A percentile compares a stretch with the other conserved stretches of the same genome.
Conservation (phyloP, 2,113 vertebrate genomes). For the Henicopernis longicauda region DNA sequence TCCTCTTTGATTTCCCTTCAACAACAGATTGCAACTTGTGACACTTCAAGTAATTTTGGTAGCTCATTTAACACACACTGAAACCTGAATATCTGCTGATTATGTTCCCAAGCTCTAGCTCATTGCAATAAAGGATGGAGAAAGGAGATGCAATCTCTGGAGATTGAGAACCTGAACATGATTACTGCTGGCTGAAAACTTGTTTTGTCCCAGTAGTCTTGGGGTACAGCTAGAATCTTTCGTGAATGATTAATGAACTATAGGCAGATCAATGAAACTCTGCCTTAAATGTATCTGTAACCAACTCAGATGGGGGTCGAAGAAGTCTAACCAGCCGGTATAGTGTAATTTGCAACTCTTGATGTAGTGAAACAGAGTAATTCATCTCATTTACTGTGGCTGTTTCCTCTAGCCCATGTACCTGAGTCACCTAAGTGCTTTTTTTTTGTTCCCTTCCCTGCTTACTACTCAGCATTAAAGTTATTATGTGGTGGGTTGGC, state of each 20-base stretch:
- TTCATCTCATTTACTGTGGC: slow-evolving; percentile 50
- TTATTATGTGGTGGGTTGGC: background rate
- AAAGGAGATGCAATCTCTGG: slow-evolving; percentile 55
- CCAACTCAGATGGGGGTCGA: background rate
- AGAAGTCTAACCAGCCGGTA: background rate
- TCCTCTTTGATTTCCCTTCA: slow-evolving; percentile 65
- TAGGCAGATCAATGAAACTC: slow-evolving; percentile 34
- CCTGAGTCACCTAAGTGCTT: slow-evolving; percentile 13
- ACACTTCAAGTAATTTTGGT: slow-evolving; percentile 57
- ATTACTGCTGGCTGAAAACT: slow-evolving; percentile 58
- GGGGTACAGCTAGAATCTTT: slow-evolving; percentile 30
- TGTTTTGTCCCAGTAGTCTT: slow-evolving; percentile 58
- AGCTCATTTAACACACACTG: slow-evolving; percentile 55
- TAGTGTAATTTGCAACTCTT: slow-evolving; percentile 4
- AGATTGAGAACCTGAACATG: slow-evolving; percentile 33
- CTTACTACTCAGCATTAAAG: background rate
- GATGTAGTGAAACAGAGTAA: slow-evolving; percentile 30
- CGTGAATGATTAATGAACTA: slow-evolving; percentile 59
- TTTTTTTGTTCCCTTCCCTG: background rate
- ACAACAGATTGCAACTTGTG: slow-evolving; percentile 56
- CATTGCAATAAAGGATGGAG: slow-evolving; percentile 48
- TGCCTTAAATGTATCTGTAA: slow-evolving; percentile 42
- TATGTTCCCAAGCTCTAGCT: slow-evolving; percentile 42
- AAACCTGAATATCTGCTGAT: slow-evolving; percentile 60
- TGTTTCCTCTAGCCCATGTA: slow-evolving; percentile 35